Base-by-base conservation (phyloP, 2,113 vertebrate genomes). In the Clarias macrocephalus region DNA sequence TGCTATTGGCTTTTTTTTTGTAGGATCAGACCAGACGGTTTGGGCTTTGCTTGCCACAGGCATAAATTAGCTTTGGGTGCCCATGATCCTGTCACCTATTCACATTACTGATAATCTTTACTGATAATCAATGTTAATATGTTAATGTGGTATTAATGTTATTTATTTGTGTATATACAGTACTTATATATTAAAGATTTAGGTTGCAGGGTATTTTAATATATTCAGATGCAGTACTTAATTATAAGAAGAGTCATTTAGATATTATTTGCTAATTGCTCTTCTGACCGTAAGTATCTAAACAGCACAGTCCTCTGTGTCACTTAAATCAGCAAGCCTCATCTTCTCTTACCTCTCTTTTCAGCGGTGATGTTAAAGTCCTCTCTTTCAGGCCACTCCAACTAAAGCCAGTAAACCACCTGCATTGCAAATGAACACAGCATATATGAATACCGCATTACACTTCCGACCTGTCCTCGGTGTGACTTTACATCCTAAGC, bases 331-430 rank as follows among this genome's bases (percentile, higher is more conserved):
- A 65, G 68, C 18, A n/a, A 82, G 62, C 9, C n/a, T 21, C 16
- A 18, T 42, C 18, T 11, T 16, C 10, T 85, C 92, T 93, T 84
- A 98, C 97, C 93, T 97, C 96, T 96, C 96, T 95, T 91, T 95
- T 97, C 84, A 98, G 96, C 80, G 97, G 97, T 0, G 97, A 98
- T 1, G 89, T 86, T 81, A 97, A 90, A 80, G 88, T 97, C 90
- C 96, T 94, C 3, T 90, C 93, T 93, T 96, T 96, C 91, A 98
- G 92, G 48, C 96, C 97, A 80, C 96, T 96, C 97, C 97, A 99
- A 88, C 97, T 98, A 91, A 99, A 99, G 72, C 96, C 96, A 88
- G 95, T 97, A 91, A 98, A 95, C 97, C 97, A 99, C 91, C 97
- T 98, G 89, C 86, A 89, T 62, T 70, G 63, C 16, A 84, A 54